phyloP scores from a whole-genome alignment of 2,113 vertebrate genomes.

The Centropus bengalensis region DNA sequence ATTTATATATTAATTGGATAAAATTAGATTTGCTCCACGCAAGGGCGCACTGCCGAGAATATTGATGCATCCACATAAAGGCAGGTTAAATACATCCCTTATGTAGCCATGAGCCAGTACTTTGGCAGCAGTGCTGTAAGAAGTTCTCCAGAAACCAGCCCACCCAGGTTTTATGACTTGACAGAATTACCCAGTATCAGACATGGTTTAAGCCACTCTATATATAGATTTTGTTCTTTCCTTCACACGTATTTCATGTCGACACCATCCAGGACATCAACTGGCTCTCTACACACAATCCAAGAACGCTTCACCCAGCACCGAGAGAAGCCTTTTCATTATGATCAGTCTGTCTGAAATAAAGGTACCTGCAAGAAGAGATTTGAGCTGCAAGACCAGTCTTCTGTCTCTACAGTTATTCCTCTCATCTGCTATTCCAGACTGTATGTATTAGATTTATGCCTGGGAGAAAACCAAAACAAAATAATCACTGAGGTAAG shows the following conservation, averaged over 20 bases:
- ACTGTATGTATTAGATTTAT: constrained; percentile 4
- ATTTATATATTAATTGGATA: neutral
- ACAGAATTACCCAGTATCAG: constrained; percentile 45
- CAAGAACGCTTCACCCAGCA: neutral
- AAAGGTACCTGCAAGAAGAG: neutral
- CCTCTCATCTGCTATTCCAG: neutral
- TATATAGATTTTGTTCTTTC: neutral
- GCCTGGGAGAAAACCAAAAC: constrained; percentile 5
- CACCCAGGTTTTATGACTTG: constrained; percentile 69
- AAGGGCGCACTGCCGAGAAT: neutral
- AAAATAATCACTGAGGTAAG: constrained; percentile 9
- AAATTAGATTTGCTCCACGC: neutral
- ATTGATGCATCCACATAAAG: neutral
- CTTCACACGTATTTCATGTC: constrained; percentile 5
- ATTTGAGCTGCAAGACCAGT: neutral
- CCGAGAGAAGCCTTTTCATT: neutral
- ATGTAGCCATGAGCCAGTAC: constrained; percentile 4
- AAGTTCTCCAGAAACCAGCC: constrained; percentile 63
- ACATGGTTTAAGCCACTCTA: neutral
- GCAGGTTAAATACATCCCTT: constrained; percentile 23
- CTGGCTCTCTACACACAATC: neutral
- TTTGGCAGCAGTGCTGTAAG: constrained; percentile 16
- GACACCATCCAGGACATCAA: neutral
- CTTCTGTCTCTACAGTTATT: neutral
- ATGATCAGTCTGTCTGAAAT: neutral